Percentiles rank a stretch among this genome's conserved stretches.
These are phyloP conservation scores for Drosophila buzzatii DNA, from an alignment of 2,888 invertebrate genomes.

Conservation along the genomic window DNA sequence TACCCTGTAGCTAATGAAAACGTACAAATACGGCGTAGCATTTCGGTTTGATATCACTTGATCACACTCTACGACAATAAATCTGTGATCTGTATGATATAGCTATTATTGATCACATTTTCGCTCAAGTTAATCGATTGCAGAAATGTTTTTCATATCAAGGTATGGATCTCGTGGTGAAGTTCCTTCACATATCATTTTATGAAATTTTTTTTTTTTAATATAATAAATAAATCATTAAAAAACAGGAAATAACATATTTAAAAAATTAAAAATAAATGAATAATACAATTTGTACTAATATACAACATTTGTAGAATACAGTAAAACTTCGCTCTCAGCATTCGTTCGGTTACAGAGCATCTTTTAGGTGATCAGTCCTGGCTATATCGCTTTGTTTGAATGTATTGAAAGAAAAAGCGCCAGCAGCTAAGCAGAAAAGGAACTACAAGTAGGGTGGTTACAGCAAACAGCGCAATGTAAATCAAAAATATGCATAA, in stretches of 20 bases:
- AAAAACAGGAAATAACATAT: no score
- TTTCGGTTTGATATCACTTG: not conserved
- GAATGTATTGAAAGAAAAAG: conserved; percentile 28
- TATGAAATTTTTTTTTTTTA: not conserved
- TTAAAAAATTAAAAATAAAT: not conserved
- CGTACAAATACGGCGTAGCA: not conserved
- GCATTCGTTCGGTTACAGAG: not conserved
- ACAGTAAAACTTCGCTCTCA: not conserved
- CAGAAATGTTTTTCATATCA: not conserved
- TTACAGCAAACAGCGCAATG: conserved; percentile 58
- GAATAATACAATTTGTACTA: not conserved
- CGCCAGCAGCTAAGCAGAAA: conserved; percentile 40
- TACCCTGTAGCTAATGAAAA: not conserved
- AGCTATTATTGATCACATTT: not conserved
- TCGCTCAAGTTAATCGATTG: not conserved
- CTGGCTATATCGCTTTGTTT: not conserved
- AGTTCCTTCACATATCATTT: not conserved
- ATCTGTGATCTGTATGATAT: not conserved
- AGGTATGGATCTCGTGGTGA: not conserved
- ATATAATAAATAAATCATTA: no score
- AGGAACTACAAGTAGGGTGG: conserved; percentile 27
- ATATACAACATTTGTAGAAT: not conserved
- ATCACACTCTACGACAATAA: no score
- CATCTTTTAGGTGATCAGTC: not conserved
- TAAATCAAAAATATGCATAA: conserved; percentile 68